Conservation (phyloP, 2,888 invertebrate species). For the Camptogramma bilineatum region DNA sequence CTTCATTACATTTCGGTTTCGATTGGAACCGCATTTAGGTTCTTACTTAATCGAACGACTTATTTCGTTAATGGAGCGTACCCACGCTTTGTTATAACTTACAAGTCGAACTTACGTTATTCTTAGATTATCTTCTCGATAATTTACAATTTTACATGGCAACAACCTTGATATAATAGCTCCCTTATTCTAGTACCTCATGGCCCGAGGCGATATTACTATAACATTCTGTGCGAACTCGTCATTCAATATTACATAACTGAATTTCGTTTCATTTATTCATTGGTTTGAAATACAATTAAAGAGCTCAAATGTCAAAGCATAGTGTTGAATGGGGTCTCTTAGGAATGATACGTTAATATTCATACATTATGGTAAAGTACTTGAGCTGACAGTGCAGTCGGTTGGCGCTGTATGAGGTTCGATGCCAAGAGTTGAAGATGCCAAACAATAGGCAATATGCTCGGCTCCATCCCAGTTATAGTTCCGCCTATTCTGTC, state of each 20-base stretch:
- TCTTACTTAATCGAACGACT: conserved; percentile 39
- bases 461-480: conserved; percentile 62
- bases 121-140: conserved; percentile 38
- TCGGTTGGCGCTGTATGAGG: conserved; percentile 60
- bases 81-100: conserved; percentile 40
- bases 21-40: conserved; percentile 22
- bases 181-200: not conserved
- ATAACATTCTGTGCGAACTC: not conserved
- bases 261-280: not conserved
- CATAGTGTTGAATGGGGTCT: conserved; percentile 53
- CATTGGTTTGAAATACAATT: conserved; percentile 20
- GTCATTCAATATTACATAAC: not conserved
- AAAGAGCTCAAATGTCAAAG: conserved; percentile 10
- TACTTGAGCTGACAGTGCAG: conserved; percentile 75
- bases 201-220: not conserved
- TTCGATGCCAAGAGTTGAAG: conserved; percentile 81
- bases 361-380: conserved; percentile 76
- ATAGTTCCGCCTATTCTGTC: conserved; percentile 71
- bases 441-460: conserved; percentile 84
- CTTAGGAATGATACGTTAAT: conserved; percentile 65
- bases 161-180: conserved; percentile 7
- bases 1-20: conserved; percentile 17
- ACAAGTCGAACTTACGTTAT: conserved; percentile 28
- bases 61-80: conserved; percentile 50
- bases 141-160: conserved; percentile 31